These are phyloP conservation scores for Heterochromis multidens DNA, from an alignment of 2,113 vertebrate genomes.

Conservation along the genomic window DNA sequence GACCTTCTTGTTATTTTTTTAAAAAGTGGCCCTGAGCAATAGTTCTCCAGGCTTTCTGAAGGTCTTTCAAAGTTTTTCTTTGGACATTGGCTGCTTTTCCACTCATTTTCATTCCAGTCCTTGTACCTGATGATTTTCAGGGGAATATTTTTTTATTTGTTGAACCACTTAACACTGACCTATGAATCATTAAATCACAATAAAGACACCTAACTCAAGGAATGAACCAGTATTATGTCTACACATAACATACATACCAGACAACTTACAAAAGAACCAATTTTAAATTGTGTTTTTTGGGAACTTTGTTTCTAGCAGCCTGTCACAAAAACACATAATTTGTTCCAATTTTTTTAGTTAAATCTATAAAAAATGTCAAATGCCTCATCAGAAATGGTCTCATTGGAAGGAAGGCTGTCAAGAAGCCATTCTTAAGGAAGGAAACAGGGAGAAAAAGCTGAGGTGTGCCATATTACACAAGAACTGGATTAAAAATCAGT, in stretches of 20 bases:
- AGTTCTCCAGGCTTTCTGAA: background rate
- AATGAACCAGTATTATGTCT: too few species aligned
- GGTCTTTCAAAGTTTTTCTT: rapidly evolving
- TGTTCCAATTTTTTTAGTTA: too few species aligned
- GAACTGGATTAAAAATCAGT: background rate
- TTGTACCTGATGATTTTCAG: too few species aligned
- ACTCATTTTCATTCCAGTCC: background rate
- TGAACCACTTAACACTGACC: too few species aligned
- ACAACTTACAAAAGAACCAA: background rate
- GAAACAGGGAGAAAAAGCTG: background rate
- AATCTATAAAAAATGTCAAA: too few species aligned
- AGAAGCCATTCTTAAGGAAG: background rate
- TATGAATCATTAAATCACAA: too few species aligned
- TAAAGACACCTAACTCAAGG: too few species aligned
- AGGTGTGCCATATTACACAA: background rate
- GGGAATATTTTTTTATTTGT: too few species aligned
- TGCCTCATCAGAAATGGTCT: background rate
- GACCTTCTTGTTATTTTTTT: rapidly evolving
- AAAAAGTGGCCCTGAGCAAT: background rate
- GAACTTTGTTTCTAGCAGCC: too few species aligned
- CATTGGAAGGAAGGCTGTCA: background rate
- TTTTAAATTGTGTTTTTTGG: background rate
- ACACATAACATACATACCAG: too few species aligned
- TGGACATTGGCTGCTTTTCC: rapidly evolving
- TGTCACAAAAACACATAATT: too few species aligned